Conservation (phyloP, 1,140 invertebrate genomes). For the Schlechtendalia chinensis region DNA sequence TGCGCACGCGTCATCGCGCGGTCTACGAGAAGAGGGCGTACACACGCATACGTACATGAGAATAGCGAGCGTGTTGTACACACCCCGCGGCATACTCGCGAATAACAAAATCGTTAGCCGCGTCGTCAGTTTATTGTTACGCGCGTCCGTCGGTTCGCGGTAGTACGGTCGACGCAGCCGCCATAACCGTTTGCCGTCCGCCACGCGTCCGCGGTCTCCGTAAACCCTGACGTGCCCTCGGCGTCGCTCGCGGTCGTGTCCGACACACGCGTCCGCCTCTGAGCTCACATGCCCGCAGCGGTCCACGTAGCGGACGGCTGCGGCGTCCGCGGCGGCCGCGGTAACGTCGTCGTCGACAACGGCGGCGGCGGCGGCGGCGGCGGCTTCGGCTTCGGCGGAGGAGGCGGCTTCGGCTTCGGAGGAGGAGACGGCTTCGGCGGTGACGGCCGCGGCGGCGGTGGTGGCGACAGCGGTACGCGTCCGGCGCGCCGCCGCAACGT, state of each 20-base stretch:
- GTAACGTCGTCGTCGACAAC: too few species aligned
- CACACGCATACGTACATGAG: too few species aligned
- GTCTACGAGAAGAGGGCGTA: background rate
- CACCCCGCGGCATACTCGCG: slow-evolving; percentile 17
- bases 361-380: background rate
- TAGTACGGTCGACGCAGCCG: background rate
- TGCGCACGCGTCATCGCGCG: background rate
- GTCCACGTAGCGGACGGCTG: background rate
- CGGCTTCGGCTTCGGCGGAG: background rate
- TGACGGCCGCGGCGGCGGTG: background rate
- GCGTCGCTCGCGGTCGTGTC: too few species aligned
- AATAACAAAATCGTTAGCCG: slow-evolving; percentile 48
- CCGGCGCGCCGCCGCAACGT: background rate
- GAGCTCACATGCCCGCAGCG: background rate
- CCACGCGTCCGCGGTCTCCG: background rate
- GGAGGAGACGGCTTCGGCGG: background rate
- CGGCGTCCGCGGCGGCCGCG: background rate
- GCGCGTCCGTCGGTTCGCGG: background rate
- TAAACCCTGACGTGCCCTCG: too few species aligned
- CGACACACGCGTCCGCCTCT: too few species aligned
- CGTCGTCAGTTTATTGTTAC: background rate
- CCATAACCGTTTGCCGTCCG: background rate
- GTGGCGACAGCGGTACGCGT: background rate
- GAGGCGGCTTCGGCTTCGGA: too few species aligned
- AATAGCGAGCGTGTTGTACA: too few species aligned